Conservation (phyloP, 1,140 invertebrate genomes). For the Notospermus geniculatus region DNA sequence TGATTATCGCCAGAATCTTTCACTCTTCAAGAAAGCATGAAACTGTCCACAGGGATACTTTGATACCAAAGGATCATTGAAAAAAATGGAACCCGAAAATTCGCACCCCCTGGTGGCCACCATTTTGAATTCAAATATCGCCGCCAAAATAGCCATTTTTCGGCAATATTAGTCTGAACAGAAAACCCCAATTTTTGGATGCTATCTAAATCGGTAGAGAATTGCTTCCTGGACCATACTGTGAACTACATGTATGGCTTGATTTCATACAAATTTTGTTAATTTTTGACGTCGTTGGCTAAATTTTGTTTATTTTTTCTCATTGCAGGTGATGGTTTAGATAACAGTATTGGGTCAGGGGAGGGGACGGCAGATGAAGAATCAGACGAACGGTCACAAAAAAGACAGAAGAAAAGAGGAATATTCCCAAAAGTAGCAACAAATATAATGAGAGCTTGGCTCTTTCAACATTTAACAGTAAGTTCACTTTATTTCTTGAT, state of each 20-base stretch:
- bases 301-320: constrained; percentile 9
- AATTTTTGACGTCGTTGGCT: neutral
- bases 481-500: constrained; percentile 54
- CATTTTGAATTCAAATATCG: too few relatives aligned
- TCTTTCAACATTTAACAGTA: constrained; percentile 99
- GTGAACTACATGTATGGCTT: neutral
- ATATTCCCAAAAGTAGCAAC: constrained; percentile 99
- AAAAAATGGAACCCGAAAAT: too few relatives aligned
- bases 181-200: too few relatives aligned
- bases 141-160: too few relatives aligned
- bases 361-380: constrained; percentile 56
- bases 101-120: too few relatives aligned
- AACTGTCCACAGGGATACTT: too few relatives aligned
- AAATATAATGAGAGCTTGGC: constrained; percentile 99
- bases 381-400: constrained; percentile 33
- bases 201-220: too few relatives aligned
- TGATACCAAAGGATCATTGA: too few relatives aligned
- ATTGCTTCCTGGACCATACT: neutral
- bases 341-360: constrained; percentile 57
- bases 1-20: too few relatives aligned
- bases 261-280: neutral
- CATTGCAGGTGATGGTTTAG: constrained; percentile 52
- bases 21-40: too few relatives aligned
- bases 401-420: constrained; percentile 89
- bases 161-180: too few relatives aligned